phyloP scores from a whole-genome alignment of 2,888 invertebrate genomes.

The Orchestes rusci region DNA sequence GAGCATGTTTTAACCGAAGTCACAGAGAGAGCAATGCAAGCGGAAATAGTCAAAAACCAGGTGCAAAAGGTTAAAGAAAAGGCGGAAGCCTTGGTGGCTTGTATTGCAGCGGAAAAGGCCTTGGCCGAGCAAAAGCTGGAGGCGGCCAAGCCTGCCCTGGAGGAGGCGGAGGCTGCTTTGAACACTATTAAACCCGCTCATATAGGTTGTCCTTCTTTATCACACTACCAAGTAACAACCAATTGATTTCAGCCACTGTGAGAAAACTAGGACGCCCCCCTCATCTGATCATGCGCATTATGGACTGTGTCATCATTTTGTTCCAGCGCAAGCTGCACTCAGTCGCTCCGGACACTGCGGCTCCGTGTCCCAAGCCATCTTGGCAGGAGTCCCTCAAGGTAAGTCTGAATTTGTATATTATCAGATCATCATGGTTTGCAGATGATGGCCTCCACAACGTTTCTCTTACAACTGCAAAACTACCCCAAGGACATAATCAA shows the following conservation, averaged over 20 bases:
- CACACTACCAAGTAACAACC: too few relatives aligned
- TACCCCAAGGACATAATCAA: slow-evolving; percentile 96
- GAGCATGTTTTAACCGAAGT: slow-evolving; percentile 79
- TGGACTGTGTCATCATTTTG: slow-evolving; percentile 91
- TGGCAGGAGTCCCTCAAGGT: slow-evolving; percentile 91
- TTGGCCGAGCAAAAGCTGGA: slow-evolving; percentile 88
- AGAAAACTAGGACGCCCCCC: slow-evolving; percentile 92
- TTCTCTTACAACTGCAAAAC: slow-evolving; percentile 83
- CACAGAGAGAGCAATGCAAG: slow-evolving; percentile 88
- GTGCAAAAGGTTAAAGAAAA: slow-evolving; percentile 95
- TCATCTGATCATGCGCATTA: slow-evolving; percentile 94
- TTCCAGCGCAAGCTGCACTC: slow-evolving; percentile 86
- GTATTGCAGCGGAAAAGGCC: slow-evolving; percentile 84
- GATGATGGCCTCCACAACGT: slow-evolving; percentile 95
- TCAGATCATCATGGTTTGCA: slow-evolving; percentile 33
- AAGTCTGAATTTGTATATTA: slow-evolving; percentile 1
- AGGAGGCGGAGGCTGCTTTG: slow-evolving; percentile 90
- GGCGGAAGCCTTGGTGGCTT: slow-evolving; percentile 80
- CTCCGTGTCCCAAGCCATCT: slow-evolving; percentile 85
- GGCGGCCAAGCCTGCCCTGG: slow-evolving; percentile 91
- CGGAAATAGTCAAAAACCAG: slow-evolving; percentile 91
- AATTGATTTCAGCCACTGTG: slow-evolving; percentile 63
- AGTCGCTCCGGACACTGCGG: slow-evolving; percentile 70
- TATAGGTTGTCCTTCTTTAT: slow-evolving; percentile 49
- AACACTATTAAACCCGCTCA: slow-evolving; percentile 97